A percentile compares a stretch with the other conserved stretches of the same genome.
phyloP scores from a whole-genome alignment of 2,888 invertebrate genomes.

The Dryadula phaetusa region DNA sequence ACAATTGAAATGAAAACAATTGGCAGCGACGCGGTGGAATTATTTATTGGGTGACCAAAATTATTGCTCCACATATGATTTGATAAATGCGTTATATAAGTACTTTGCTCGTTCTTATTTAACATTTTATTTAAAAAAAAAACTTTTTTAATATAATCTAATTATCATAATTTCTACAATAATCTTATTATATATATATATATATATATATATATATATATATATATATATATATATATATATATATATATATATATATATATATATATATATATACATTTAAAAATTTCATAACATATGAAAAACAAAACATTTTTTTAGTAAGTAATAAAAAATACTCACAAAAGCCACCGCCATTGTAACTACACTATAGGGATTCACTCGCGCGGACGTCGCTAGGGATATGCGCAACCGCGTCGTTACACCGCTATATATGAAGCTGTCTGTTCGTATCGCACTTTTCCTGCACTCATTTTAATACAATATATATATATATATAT shows the following conservation, averaged over 20 bases:
- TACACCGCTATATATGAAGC: slow-evolving; percentile 39
- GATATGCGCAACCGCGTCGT: slow-evolving; percentile 33
- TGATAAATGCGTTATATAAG: no score
- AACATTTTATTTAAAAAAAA: no score
- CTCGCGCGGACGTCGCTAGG: slow-evolving; percentile 31
- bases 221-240: no score
- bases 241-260: not conserved
- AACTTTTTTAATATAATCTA: no score
- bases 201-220: no score
- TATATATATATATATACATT: not conserved
- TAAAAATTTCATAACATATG: no score
- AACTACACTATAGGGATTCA: slow-evolving; percentile 35
- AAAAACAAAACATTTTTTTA: not conserved
- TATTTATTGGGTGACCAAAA: not conserved
- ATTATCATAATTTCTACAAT: no score
- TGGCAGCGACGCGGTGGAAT: not conserved
- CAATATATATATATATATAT: no score
- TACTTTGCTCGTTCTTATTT: no score
- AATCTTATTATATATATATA: no score
- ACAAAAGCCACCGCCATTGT: slow-evolving; percentile 37
- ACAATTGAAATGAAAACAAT: slow-evolving; percentile 7
- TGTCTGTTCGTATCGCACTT: slow-evolving; percentile 7
- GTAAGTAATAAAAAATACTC: slow-evolving; percentile 27
- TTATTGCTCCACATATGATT: not conserved
- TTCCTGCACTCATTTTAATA: slow-evolving; percentile 16